Evolutionary conservation across 2,888 invertebrate genomes (phyloP).

Genomic region (Heliconius charithonia): DNA sequence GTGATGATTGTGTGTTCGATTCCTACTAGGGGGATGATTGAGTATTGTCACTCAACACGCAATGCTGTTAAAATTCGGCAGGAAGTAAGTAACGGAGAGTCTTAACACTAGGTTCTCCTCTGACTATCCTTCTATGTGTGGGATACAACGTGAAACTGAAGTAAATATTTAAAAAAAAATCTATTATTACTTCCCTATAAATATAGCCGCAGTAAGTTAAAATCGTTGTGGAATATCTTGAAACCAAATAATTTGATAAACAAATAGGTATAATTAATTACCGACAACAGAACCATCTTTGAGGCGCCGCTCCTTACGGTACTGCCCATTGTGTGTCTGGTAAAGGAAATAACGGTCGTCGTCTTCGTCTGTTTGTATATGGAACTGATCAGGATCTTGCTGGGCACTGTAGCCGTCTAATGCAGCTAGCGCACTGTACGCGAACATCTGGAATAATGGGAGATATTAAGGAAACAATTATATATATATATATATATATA

Average conservation of each 20-base stretch:
- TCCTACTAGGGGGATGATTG: too few relatives aligned
- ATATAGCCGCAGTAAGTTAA: too few relatives aligned
- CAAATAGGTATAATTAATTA: slow-evolving; percentile 49
- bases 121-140: too few relatives aligned
- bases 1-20: too few relatives aligned
- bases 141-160: too few relatives aligned
- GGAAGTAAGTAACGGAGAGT: too few relatives aligned
- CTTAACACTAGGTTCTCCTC: too few relatives aligned
- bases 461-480: not conserved
- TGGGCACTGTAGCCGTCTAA: slow-evolving; percentile 83
- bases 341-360: slow-evolving; percentile 94
- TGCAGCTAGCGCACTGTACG: slow-evolving; percentile 70
- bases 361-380: slow-evolving; percentile 97
- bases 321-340: slow-evolving; percentile 94
- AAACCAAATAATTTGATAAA: not conserved
- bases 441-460: slow-evolving; percentile 63
- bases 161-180: too few relatives aligned
- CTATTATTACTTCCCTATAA: not conserved
- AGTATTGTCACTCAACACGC: too few relatives aligned
- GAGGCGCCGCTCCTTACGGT: slow-evolving; percentile 93
- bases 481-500: too few relatives aligned
- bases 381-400: slow-evolving; percentile 91
- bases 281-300: slow-evolving; percentile 95
- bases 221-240: not conserved
- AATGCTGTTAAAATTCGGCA: too few relatives aligned